Percentiles rank a stretch among this genome's conserved stretches.
phyloP scores from a whole-genome alignment of 2,113 vertebrate species.

The Beaufortia kweichowensis region DNA sequence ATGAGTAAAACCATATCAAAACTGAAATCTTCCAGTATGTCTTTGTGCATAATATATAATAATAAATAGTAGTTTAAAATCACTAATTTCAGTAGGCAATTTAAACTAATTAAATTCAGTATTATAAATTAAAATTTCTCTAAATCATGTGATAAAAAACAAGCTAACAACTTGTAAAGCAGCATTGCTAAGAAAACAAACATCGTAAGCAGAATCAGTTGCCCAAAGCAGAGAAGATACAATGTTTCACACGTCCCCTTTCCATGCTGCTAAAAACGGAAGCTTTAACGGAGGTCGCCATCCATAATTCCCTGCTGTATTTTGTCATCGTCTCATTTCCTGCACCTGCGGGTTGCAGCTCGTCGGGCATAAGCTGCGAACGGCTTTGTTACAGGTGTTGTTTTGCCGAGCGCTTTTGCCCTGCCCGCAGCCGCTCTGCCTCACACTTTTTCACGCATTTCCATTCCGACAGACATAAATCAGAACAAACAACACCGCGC shows the following conservation, averaged over 20 bases:
- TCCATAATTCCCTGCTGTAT: conserved; percentile 21
- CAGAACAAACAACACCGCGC: conserved; percentile 42
- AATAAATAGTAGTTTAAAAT: too few relatives aligned
- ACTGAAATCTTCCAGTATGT: too few relatives aligned
- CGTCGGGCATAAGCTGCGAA: conserved; percentile 31
- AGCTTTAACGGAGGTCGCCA: conserved; percentile 4
- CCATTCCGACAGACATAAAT: conserved; percentile 26
- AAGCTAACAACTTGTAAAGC: conserved; percentile 12
- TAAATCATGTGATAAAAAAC: too few relatives aligned
- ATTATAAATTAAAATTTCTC: too few relatives aligned
- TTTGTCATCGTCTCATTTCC: conserved; percentile 51
- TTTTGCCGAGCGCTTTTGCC: conserved; percentile 40
- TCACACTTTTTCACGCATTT: conserved; percentile 8
- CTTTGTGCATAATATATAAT: too few relatives aligned
- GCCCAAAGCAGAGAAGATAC: not conserved
- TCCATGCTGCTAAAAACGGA: not conserved
- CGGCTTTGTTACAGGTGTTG: conserved; percentile 48
- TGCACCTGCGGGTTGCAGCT: conserved; percentile 39
- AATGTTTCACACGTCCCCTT: conserved; percentile 2
- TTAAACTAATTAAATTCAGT: too few relatives aligned
- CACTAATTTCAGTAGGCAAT: too few relatives aligned
- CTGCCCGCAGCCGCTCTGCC: conserved; percentile 32
- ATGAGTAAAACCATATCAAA: too few relatives aligned
- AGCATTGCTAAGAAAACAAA: conserved; percentile 1
- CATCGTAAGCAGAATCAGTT: not conserved